A percentile compares a stretch with the other conserved stretches of the same genome.
These are phyloP conservation scores for Theodoxus fluviatilis DNA, from an alignment of 2,888 invertebrate species.

Conservation along the genomic window DNA sequence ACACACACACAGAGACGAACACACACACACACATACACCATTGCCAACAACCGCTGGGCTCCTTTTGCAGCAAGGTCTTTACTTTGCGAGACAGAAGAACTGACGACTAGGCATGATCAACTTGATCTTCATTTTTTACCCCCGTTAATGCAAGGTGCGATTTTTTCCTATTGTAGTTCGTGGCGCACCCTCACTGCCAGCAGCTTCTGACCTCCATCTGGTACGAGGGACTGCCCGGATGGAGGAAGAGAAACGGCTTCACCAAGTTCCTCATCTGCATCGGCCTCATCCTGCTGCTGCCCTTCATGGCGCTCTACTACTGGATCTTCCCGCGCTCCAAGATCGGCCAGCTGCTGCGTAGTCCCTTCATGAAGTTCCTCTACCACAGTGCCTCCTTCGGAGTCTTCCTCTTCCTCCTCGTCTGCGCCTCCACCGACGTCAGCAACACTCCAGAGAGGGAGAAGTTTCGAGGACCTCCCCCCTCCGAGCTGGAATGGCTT, in stretches of 20 bases:
- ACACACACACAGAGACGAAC: no score
- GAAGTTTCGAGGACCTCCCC: constrained; percentile 66
- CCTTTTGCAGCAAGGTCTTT: no score
- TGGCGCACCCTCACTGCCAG: constrained; percentile 70
- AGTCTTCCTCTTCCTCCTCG: constrained; percentile 68
- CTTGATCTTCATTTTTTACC: no score
- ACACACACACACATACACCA: no score
- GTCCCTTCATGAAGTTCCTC: constrained; percentile 71
- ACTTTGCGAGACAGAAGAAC: no score
- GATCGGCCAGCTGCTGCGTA: constrained; percentile 68
- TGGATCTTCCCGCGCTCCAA: constrained; percentile 67
- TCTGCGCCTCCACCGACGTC: constrained; percentile 67
- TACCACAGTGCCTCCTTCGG: constrained; percentile 71
- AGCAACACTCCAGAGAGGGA: constrained; percentile 47
- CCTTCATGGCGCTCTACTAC: constrained; percentile 68
- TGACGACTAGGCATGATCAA: no score
- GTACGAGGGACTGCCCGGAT: constrained; percentile 70
- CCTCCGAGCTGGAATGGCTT: constrained; percentile 68
- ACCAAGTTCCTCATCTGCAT: constrained; percentile 67
- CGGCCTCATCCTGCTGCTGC: constrained; percentile 65
- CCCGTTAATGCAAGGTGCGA: background rate
- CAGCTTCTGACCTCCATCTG: constrained; percentile 70
- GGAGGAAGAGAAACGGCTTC: constrained; percentile 66
- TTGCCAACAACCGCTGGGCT: no score
- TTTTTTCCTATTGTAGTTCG: constrained; percentile 65